Conservation (phyloP, 2,797 vertebrate species). For the Periparus ater region DNA sequence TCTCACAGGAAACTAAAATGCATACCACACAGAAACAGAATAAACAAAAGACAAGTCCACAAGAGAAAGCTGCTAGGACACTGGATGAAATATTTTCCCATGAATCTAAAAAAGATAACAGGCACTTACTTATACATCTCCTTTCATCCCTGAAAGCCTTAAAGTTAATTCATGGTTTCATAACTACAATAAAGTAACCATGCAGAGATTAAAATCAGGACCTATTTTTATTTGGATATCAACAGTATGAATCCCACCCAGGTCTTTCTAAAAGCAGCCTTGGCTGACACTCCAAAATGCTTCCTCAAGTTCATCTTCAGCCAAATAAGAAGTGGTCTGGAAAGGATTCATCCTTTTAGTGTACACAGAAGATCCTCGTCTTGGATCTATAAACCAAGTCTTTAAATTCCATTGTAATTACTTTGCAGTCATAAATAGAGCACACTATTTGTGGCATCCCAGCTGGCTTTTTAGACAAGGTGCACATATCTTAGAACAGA, state of each 20-base stretch:
- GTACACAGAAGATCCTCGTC: slow-evolving; percentile 78
- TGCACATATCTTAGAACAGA: slow-evolving; percentile 65
- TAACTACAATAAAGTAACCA: slow-evolving; percentile 78
- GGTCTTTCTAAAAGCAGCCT: slow-evolving; percentile 79
- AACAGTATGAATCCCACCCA: slow-evolving; percentile 80
- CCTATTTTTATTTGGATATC: slow-evolving; percentile 78
- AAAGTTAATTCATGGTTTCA: slow-evolving; percentile 79
- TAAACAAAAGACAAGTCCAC: slow-evolving; percentile 75
- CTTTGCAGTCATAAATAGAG: slow-evolving; percentile 79
- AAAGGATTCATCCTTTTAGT: slow-evolving; percentile 80
- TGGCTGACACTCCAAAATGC: slow-evolving; percentile 76
- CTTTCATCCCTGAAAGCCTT: slow-evolving; percentile 77
- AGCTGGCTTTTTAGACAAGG: slow-evolving; percentile 74
- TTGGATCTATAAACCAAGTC: slow-evolving; percentile 80
- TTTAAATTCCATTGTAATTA: slow-evolving; percentile 83
- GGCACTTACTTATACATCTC: slow-evolving; percentile 69
- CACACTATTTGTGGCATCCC: slow-evolving; percentile 76
- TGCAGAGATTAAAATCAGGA: slow-evolving; percentile 77
- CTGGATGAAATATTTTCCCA: slow-evolving; percentile 70
- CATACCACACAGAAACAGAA: slow-evolving; percentile 75
- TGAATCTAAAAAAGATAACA: slow-evolving; percentile 74
- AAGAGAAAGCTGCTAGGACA: slow-evolving; percentile 68
- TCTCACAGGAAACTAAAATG: slow-evolving; percentile 68
- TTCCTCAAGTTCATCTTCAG: slow-evolving; percentile 77
- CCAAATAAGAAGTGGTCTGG: slow-evolving; percentile 80